phyloP scores from a whole-genome alignment of 2,888 invertebrate genomes.

The Acleris cristana region DNA sequence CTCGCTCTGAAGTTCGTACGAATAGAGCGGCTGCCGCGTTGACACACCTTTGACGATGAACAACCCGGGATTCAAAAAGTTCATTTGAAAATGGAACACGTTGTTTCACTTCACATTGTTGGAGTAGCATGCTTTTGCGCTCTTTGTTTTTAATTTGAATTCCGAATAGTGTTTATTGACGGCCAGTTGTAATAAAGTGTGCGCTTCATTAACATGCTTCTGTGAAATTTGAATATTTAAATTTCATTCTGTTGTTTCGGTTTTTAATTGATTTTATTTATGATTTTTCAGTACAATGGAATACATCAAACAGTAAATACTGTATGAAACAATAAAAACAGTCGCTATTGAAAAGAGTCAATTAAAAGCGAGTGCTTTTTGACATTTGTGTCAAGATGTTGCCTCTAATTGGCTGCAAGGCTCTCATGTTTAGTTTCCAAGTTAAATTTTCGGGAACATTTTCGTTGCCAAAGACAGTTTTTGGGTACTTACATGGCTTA shows the following conservation, averaged over 20 bases:
- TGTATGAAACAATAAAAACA: background rate
- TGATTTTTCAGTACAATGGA: background rate
- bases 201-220: background rate
- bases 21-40: background rate
- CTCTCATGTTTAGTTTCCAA: background rate
- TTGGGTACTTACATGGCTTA: too few species aligned
- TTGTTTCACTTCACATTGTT: conserved; percentile 4
- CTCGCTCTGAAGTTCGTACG: background rate
- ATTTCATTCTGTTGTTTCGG: background rate
- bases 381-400: background rate
- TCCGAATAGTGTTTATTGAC: background rate
- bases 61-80: background rate
- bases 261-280: background rate
- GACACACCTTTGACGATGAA: conserved; percentile 7
- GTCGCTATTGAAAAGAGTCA: background rate
- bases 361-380: conserved; percentile 9
- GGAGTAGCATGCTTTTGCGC: background rate
- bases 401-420: conserved; percentile 10
- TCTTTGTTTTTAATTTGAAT: background rate
- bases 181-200: conserved; percentile 5
- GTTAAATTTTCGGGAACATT: background rate
- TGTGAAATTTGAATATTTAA: conserved; percentile 1
- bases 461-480: background rate
- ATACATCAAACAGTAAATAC: background rate
- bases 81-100: conserved; percentile 16